Evolutionary conservation across 2,113 vertebrate genomes (phyloP), one percentile per base, ranked within the genome.

Genomic region (Connochaetes taurinus): DNA sequence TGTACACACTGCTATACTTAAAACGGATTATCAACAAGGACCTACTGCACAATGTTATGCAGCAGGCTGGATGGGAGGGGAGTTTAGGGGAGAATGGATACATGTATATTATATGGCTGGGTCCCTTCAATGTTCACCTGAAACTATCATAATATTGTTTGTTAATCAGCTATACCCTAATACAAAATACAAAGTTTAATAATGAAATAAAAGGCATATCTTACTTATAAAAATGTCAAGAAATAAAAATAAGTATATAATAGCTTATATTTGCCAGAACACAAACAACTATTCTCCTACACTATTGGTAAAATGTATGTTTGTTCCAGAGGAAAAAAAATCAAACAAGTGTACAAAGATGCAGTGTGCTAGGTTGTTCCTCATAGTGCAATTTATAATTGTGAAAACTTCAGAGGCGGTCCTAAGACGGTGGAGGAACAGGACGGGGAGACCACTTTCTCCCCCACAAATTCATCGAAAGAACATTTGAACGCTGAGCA

Each of bases 171-270:
- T 67, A 67, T 21, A 71, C 9, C n/a, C n/a, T 71, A 71, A 36
- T 71, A 71, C 17, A 71, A 71, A 71, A 71, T 21, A 71, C n/a
- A 71, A 71, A 71, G n/a, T 71, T 71, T 71, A 71, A 71, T 71
- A 71, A 71, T 71, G n/a, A 71, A 71, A 71, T 71, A 71, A 71
- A 71, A 71, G 17, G 64, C n/a, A 36, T 71, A 36, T 21, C n/a
- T 71, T 96, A 43, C 47, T 91, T 86, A 64, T 64, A 55, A 95
- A 55, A 80, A 17, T 80, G 31, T 55, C 15, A 80, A 55, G 29
- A 95, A 95, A 91, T 90, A 86, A 95, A 90, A 91, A 91, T 64
- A 91, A 85, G 62, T 33, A 91, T 29, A 47, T 47, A 91, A 86
- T 23, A 91, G 29, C 23, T 33, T 87, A 16, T 36, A 64, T 13